phyloP scores from a whole-genome alignment of 2,797 vertebrate genomes.

The Pelodytes ibericus region DNA sequence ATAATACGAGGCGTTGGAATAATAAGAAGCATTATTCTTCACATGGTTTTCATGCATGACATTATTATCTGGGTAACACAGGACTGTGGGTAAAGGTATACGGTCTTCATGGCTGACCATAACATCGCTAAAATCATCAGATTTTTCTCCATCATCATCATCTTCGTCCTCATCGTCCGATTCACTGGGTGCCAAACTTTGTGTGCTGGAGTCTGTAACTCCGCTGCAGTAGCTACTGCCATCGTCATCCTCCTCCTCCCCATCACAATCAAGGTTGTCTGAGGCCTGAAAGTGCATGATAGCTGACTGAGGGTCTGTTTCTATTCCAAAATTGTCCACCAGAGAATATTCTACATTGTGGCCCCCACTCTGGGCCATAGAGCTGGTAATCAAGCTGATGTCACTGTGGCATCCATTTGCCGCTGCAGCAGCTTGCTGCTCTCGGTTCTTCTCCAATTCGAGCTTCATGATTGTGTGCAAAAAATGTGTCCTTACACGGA shows the following conservation, averaged over 20 bases:
- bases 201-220: slow-evolving; percentile 94
- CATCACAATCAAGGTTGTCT: slow-evolving; percentile 84
- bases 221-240: slow-evolving; percentile 96
- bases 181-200: slow-evolving; percentile 93
- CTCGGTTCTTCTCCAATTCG: slow-evolving; percentile 94
- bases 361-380: slow-evolving; percentile 79
- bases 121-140: slow-evolving; percentile 78
- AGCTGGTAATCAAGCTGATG: slow-evolving; percentile 75
- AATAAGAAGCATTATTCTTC: slow-evolving; percentile 85
- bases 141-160: slow-evolving; percentile 83
- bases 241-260: slow-evolving; percentile 85
- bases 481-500: slow-evolving; percentile 98
- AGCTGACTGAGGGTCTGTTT: slow-evolving; percentile 79
- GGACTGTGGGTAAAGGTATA: slow-evolving; percentile 84
- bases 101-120: slow-evolving; percentile 72
- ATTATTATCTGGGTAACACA: slow-evolving; percentile 85
- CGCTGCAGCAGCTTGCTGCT: slow-evolving; percentile 80
- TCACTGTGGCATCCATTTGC: slow-evolving; percentile 83
- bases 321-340: slow-evolving; percentile 79
- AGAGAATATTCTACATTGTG: slow-evolving; percentile 87
- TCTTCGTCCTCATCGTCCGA: slow-evolving; percentile 90
- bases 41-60: slow-evolving; percentile 81
- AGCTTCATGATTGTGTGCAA: slow-evolving; percentile 99
- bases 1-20: slow-evolving; percentile 88
- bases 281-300: slow-evolving; percentile 86